A percentile compares a stretch with the other conserved stretches of the same genome.
Evolutionary conservation across 2,113 vertebrate species (phyloP).

Genomic region (Campylomormyrus tamandua): DNA sequence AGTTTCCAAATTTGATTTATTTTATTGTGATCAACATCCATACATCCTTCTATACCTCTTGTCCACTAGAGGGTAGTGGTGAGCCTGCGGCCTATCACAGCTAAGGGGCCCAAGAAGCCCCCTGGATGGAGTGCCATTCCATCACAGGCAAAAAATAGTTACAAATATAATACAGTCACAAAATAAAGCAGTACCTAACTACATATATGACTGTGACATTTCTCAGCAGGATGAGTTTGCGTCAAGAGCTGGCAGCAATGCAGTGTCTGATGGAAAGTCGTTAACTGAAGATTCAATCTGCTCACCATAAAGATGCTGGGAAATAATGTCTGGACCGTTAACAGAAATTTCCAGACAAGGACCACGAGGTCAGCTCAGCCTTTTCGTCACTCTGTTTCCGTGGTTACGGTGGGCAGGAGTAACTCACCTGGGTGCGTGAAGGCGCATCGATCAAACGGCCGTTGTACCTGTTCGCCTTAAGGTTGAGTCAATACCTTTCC

Average conservation of each 20-base stretch:
- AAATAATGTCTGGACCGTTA: neutral
- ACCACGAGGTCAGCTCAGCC: neutral
- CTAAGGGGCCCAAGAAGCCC: neutral
- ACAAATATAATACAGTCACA: neutral
- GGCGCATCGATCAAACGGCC: neutral
- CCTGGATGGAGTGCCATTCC: neutral
- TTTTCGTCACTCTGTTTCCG: neutral
- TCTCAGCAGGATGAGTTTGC: neutral
- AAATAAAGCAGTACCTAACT: neutral
- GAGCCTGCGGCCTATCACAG: neutral
- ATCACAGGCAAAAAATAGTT: neutral
- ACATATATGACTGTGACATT: neutral
- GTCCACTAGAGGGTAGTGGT: neutral
- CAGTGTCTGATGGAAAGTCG: neutral
- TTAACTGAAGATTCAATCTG: neutral
- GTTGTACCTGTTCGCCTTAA: neutral
- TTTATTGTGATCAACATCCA: neutral
- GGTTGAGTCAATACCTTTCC: neutral
- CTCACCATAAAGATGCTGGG: neutral
- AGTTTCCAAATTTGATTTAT: too few species aligned
- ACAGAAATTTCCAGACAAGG: neutral
- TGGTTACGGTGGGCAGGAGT: neutral
- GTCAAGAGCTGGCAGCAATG: neutral
- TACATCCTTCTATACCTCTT: neutral
- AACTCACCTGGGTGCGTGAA: neutral